A percentile compares a stretch with the other conserved stretches of the same genome.
phyloP scores from a whole-genome alignment of 1,140 invertebrate genomes.

The Zaprionus davidi region DNA sequence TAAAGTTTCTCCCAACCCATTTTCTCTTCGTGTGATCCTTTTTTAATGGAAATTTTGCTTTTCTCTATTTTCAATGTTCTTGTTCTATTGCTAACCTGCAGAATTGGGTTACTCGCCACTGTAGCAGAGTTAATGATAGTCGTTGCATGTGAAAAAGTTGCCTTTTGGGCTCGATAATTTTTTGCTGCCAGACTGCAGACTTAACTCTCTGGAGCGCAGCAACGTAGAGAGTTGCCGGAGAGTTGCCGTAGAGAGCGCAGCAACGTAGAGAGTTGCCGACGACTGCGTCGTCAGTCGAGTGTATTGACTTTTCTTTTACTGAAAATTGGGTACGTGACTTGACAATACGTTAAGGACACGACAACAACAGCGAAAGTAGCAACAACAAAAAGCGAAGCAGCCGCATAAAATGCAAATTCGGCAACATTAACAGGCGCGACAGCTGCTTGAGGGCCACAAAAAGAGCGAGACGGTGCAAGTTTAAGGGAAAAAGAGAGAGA shows the following conservation, averaged over 20 bases:
- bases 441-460: constrained; percentile 25
- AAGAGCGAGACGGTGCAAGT: background rate
- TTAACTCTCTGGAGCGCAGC: constrained; percentile 1
- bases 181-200: constrained; percentile 13
- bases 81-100: too few relatives aligned
- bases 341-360: constrained; percentile 67
- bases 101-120: background rate
- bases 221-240: constrained; percentile 7
- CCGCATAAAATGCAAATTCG: constrained; percentile 79
- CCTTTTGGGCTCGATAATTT: constrained; percentile 15
- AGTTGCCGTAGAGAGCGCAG: constrained; percentile 10
- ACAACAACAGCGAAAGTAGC: background rate
- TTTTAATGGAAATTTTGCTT: too few relatives aligned
- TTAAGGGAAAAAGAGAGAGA: background rate
- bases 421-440: constrained; percentile 65
- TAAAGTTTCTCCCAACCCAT: too few relatives aligned
- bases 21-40: too few relatives aligned
- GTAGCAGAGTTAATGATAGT: constrained; percentile 1
- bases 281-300: constrained; percentile 47
- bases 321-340: constrained; percentile 81
- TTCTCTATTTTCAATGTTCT: too few relatives aligned
- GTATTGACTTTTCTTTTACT: constrained; percentile 73
- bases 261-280: background rate
- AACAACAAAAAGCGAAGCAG: constrained; percentile 36
- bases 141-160: constrained; percentile 8